Evolutionary conservation across 2,113 vertebrate genomes (phyloP).

Genomic region (Haplochromis vanheusdeni): DNA sequence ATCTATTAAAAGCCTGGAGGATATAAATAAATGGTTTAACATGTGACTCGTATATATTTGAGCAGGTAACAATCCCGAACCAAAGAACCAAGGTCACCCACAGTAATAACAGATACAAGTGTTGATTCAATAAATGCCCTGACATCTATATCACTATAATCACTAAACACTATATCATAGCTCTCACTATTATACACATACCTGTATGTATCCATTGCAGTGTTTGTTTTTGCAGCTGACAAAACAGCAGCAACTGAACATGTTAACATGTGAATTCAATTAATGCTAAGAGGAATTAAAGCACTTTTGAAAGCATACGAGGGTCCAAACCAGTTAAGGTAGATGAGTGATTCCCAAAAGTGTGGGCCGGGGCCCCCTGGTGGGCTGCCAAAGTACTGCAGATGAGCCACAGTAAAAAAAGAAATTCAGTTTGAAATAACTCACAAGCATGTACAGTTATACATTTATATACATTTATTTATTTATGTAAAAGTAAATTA

Average conservation of each 20-base stretch:
- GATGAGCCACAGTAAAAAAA: neutral
- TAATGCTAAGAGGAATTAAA: neutral
- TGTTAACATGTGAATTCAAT: neutral
- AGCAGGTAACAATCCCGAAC: neutral
- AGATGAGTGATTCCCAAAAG: neutral
- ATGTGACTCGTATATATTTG: neutral
- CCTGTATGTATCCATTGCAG: rapidly evolving
- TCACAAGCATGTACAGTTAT: neutral
- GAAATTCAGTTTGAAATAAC: neutral
- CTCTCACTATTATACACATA: rapidly evolving
- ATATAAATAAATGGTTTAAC: neutral
- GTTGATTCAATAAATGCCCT: neutral
- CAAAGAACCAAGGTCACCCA: neutral
- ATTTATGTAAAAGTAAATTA: neutral
- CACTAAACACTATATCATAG: neutral
- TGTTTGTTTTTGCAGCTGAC: neutral
- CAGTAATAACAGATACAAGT: neutral
- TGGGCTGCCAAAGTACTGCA: neutral
- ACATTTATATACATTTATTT: rapidly evolving
- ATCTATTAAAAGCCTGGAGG: rapidly evolving
- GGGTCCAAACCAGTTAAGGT: neutral
- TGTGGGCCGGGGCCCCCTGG: rapidly evolving
- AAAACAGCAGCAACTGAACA: neutral
- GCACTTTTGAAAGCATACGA: rapidly evolving
- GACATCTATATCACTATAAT: no score